Base-by-base conservation (phyloP, 2,797 vertebrate species). In the Morelia viridis region DNA sequence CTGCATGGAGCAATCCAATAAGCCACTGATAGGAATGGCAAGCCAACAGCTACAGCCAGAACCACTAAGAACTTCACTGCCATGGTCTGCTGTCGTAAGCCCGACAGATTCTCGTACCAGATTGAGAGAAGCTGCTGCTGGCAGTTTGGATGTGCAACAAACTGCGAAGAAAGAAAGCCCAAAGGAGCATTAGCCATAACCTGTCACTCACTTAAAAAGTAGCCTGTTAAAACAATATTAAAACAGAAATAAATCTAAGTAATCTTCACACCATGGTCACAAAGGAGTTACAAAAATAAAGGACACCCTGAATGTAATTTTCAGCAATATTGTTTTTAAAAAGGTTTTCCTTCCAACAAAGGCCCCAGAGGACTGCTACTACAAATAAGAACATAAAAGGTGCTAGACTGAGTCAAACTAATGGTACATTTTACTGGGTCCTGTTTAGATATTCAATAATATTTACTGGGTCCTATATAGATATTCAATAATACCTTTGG, bases 91-190 rank as follows among this genome's bases (percentile, higher is more conserved):
- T 99, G 99, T 93, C 99, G 97, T 94, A 99, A 97, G 35, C 98
- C 99, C 0, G 99, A 98, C 24, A 99, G 95, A 92, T 99, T 99
- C 97, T 99, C 99, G 1, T 99, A 99, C 99, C 99, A 99, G 95
- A 99, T 99, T 31, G 98, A 99, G 1, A 99, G 98, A 90, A 99
- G 98, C 89, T 99, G 99, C 94, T 99, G 99, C 93, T 99, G 99
- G 96, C 99, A 99, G 97, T 99, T 99, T 10, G 99, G 99, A 96
- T 99, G 99, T 89, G 99, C 99, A 93, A 99, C 99, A 95, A 99
- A 99, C 99, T 99, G 94, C 85, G n/a, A 87, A 87, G 92, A 91
- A 58, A 93, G 84, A 7, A 0, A 93, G 50, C 35, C 91, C 0
- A 89, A 94, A 92, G 26, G 1, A 86, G 57, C 9, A 28, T 1